phyloP scores from a whole-genome alignment of 2,113 vertebrate species.

The Upupa epops region DNA sequence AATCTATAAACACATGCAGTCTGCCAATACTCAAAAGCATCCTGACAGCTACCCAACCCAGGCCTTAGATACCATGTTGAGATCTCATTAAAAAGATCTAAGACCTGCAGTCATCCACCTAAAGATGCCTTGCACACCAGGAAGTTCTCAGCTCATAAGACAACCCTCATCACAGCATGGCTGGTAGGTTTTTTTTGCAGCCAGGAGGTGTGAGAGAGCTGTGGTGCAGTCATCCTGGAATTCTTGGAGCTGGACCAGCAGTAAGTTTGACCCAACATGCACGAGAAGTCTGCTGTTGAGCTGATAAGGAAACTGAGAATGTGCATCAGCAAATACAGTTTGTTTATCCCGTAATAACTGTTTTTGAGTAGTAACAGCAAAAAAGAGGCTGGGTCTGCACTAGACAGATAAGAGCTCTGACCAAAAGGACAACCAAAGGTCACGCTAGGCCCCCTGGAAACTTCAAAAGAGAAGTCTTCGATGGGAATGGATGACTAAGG shows the following conservation, averaged over 20 bases:
- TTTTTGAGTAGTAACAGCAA: not conserved
- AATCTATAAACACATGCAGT: accelerated
- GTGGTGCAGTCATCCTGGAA: not conserved
- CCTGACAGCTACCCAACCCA: not conserved
- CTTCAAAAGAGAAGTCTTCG: conserved; percentile 32
- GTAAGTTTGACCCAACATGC: not conserved
- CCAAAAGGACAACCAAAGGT: conserved; percentile 42
- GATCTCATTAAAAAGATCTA: not conserved
- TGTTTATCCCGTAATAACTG: conserved; percentile 17
- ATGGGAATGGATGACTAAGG: conserved; percentile 58
- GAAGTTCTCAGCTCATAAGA: not conserved
- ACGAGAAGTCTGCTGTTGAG: not conserved
- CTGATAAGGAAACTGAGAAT: conserved; percentile 43
- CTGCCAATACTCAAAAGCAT: not conserved
- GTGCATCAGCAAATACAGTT: conserved; percentile 44
- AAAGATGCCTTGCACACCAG: not conserved
- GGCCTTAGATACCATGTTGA: not conserved
- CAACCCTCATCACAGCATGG: not conserved
- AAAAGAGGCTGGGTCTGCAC: not conserved
- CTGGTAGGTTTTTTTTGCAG: not conserved
- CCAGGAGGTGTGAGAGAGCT: accelerated
- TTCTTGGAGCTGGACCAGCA: conserved; percentile 48
- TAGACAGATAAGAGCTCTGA: conserved; percentile 55
- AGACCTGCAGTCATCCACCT: not conserved
- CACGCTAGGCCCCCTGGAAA: not conserved